phyloP scores from a whole-genome alignment of 2,797 vertebrate species.

The Pantherophis alleghaniensis region DNA sequence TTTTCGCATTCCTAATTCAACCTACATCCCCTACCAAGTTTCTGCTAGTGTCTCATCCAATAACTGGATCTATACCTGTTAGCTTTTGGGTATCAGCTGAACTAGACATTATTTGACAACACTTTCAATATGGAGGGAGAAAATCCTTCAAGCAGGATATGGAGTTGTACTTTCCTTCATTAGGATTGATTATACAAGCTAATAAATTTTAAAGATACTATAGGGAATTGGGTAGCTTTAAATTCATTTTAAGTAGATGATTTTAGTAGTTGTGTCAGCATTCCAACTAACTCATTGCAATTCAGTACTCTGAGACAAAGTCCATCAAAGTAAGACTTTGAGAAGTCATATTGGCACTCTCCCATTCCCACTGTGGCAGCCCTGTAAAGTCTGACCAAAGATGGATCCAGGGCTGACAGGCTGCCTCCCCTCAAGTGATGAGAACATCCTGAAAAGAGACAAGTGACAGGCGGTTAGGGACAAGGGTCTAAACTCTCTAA shows the following conservation, averaged over 20 bases:
- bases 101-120: neutral
- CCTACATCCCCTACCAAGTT: neutral
- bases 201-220: neutral
- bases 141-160: neutral
- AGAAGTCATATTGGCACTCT: no score
- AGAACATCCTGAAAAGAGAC: no score
- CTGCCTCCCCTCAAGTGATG: no score
- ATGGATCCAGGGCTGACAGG: no score
- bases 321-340: no score
- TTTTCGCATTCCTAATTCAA: neutral
- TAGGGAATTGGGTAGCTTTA: neutral
- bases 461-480: no score
- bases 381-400: no score
- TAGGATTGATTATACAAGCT: neutral
- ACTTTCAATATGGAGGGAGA: neutral
- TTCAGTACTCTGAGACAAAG: no score
- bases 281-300: no score
- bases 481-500: no score
- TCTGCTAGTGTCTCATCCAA: neutral
- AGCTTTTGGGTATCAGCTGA: neutral
- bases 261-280: neutral
- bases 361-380: no score
- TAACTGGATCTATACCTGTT: neutral
- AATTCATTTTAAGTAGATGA: no score
- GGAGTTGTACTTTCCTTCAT: neutral